Evolutionary conservation across 2,797 vertebrate genomes (phyloP).

Genomic region (Triplophysa yarkandensis): DNA sequence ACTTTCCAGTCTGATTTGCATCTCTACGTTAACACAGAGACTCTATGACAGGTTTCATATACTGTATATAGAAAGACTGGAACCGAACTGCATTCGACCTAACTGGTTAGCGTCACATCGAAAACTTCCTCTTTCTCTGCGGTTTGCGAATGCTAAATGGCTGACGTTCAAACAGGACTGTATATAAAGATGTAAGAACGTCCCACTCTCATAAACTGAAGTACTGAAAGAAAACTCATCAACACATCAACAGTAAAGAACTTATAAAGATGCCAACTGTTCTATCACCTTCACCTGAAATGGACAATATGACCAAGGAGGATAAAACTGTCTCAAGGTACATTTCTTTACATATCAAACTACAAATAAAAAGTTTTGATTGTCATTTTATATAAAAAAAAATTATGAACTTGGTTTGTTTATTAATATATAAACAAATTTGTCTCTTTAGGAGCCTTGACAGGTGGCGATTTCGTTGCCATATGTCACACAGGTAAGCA

Average conservation of each 20-base stretch:
- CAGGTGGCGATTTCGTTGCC: constrained; percentile 39
- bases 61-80: constrained; percentile 41
- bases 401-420: neutral
- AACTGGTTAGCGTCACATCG: constrained; percentile 65
- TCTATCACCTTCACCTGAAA: constrained; percentile 55
- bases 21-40: constrained; percentile 59
- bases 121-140: constrained; percentile 76
- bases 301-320: constrained; percentile 67
- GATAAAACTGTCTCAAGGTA: constrained; percentile 63
- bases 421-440: neutral
- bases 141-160: constrained; percentile 60
- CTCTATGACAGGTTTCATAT: constrained; percentile 37
- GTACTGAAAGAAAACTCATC: constrained; percentile 11
- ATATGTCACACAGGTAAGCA: constrained; percentile 39
- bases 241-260: neutral
- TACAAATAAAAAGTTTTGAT: no score
- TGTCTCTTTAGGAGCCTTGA: constrained; percentile 45
- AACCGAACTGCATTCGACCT: constrained; percentile 21
- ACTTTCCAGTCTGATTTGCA: constrained; percentile 75
- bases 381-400: constrained; percentile 13
- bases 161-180: constrained; percentile 58
- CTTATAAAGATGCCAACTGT: constrained; percentile 64
- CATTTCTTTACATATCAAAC: no score
- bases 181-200: constrained; percentile 46
- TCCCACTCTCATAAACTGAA: constrained; percentile 28